These are phyloP conservation scores for Catostomus latipinnis DNA, from an alignment of 2,797 vertebrate species.

Conservation along the genomic window DNA sequence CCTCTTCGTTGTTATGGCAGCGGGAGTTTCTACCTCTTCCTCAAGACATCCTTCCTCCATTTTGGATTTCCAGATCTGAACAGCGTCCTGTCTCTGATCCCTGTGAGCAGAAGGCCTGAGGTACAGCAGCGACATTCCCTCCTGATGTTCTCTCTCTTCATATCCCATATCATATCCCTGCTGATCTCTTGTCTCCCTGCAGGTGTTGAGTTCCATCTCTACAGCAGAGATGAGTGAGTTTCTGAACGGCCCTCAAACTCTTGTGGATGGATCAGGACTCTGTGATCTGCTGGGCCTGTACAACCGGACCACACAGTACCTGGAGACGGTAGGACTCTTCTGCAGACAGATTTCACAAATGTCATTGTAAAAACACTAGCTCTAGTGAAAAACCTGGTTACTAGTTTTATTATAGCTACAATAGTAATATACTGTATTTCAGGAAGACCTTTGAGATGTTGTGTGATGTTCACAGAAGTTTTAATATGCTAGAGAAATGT, in stretches of 20 bases:
- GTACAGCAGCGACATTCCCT: constrained; percentile 41
- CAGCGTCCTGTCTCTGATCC: constrained; percentile 63
- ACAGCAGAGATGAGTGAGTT: constrained; percentile 63
- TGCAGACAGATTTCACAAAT: not conserved
- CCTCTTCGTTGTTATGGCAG: constrained; percentile 65
- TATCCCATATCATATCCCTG: not conserved
- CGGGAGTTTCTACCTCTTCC: constrained; percentile 68
- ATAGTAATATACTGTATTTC: too few relatives aligned
- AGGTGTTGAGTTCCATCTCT: constrained; percentile 69
- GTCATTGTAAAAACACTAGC: not conserved
- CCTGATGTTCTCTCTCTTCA: not conserved
- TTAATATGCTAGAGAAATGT: too few relatives aligned
- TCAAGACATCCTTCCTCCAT: constrained; percentile 65
- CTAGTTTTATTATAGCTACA: not conserved
- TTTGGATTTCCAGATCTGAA: constrained; percentile 68
- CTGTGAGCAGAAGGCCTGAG: constrained; percentile 61
- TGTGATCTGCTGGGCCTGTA: constrained; percentile 68
- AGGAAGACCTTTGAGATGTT: not conserved
- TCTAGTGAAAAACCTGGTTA: not conserved
- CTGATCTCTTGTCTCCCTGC: not conserved
- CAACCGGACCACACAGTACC: constrained; percentile 64
- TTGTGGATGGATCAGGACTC: constrained; percentile 54
- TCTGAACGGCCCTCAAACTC: constrained; percentile 59
- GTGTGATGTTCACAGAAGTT: too few relatives aligned
- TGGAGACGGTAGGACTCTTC: constrained; percentile 64